A percentile compares a stretch with the other conserved stretches of the same genome.
Conservation (phyloP, 2,113 vertebrate species). For the Bufo bufo region DNA sequence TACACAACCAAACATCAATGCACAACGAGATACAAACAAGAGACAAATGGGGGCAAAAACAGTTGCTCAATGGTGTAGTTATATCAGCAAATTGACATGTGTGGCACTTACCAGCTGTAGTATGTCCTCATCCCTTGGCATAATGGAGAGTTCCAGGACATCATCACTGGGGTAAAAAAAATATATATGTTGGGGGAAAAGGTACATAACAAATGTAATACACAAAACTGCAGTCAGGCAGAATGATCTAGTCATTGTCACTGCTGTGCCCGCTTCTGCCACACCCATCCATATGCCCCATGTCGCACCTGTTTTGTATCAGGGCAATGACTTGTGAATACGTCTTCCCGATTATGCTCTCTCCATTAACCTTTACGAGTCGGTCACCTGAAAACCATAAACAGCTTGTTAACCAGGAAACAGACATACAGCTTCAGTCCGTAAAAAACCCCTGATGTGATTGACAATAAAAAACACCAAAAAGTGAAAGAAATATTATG, state of each 20-base stretch:
- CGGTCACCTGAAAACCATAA: conserved; percentile 81
- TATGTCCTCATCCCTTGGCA: conserved; percentile 97
- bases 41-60: too few relatives aligned
- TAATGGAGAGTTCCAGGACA: conserved; percentile 92
- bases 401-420: background rate
- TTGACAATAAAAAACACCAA: background rate
- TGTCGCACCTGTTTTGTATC: conserved; percentile 93
- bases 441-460: background rate
- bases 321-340: conserved; percentile 97
- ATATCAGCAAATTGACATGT: too few relatives aligned
- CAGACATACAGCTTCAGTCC: background rate
- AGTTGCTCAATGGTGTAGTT: too few relatives aligned
- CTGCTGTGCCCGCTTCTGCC: background rate
- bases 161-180: conserved; percentile 76
- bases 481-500: background rate
- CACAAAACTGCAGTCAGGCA: too few relatives aligned
- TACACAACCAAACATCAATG: too few relatives aligned
- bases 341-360: conserved; percentile 93
- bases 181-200: too few relatives aligned
- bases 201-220: too few relatives aligned
- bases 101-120: conserved; percentile 91
- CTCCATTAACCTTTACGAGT: conserved; percentile 94
- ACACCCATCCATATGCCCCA: background rate
- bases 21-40: too few relatives aligned
- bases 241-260: too few relatives aligned